Conservation (phyloP, 1,140 invertebrate genomes). For the Drosophila novamexicana region DNA sequence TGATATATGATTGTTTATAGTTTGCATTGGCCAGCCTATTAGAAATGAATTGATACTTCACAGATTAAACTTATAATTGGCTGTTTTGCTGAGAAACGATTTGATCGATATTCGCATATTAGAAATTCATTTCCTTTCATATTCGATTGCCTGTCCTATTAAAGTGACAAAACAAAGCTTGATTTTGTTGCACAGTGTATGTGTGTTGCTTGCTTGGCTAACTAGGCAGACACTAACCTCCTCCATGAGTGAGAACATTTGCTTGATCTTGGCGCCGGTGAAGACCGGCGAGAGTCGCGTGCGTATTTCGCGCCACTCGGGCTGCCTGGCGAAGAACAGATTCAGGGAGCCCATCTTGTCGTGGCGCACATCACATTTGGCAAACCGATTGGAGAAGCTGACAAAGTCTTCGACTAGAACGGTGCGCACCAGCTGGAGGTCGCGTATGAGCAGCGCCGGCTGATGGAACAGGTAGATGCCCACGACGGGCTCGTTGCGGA, state of each 20-base stretch:
- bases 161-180: too few species aligned
- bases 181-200: constrained; percentile 30
- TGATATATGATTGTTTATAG: not conserved
- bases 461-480: constrained; percentile 85
- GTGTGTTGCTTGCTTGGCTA: not conserved
- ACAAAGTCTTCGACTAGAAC: constrained; percentile 86
- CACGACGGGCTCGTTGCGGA: constrained; percentile 77
- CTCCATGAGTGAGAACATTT: constrained; percentile 86
- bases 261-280: constrained; percentile 86
- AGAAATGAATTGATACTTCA: too few species aligned
- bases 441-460: constrained; percentile 85
- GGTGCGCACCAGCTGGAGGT: constrained; percentile 85
- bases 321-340: constrained; percentile 76
- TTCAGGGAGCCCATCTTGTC: constrained; percentile 78
- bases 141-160: too few species aligned
- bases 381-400: constrained; percentile 77
- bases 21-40: not conserved
- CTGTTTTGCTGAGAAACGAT: too few species aligned
- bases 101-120: too few species aligned
- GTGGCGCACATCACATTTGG: constrained; percentile 67
- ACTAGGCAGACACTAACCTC: constrained; percentile 70
- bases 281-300: constrained; percentile 86
- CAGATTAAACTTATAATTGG: too few species aligned
- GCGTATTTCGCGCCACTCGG: constrained; percentile 86
- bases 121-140: too few species aligned